phyloP scores from a whole-genome alignment of 2,888 invertebrate species.

The Plagodis dolabraria region DNA sequence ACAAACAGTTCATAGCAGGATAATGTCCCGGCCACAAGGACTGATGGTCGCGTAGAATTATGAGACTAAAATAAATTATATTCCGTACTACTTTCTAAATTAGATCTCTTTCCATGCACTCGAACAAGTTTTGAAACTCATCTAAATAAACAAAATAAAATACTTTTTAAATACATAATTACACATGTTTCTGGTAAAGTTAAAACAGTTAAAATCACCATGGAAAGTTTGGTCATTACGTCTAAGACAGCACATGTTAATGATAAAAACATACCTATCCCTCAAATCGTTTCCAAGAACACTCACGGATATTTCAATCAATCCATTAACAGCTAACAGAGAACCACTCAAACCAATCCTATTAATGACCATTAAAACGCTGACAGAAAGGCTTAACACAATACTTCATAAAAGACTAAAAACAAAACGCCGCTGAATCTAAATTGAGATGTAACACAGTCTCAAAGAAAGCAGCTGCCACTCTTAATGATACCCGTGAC shows the following conservation, averaged over 20 bases:
- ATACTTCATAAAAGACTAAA: conserved; percentile 25
- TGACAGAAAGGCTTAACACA: conserved; percentile 23
- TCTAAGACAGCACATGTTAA: not conserved
- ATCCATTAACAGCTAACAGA: conserved; percentile 22
- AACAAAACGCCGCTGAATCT: conserved; percentile 27
- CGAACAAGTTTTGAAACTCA: too few relatives aligned
- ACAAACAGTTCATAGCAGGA: too few relatives aligned
- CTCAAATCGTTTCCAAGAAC: conserved; percentile 25
- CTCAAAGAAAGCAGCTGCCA: conserved; percentile 36
- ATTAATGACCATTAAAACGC: conserved; percentile 40
- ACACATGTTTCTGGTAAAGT: too few relatives aligned
- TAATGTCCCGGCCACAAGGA: too few relatives aligned
- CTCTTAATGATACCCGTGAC: conserved; percentile 38
- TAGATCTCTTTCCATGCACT: too few relatives aligned
- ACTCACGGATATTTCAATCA: conserved; percentile 21
- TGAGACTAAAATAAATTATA: too few relatives aligned
- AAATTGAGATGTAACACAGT: conserved; percentile 36
- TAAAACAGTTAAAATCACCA: not conserved
- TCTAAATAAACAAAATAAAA: too few relatives aligned
- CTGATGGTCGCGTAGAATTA: too few relatives aligned
- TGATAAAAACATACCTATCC: conserved; percentile 14
- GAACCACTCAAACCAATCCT: conserved; percentile 20
- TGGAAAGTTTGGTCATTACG: not conserved
- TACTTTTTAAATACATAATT: not conserved
- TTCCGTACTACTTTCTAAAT: too few relatives aligned